Evolutionary conservation across 2,113 vertebrate genomes (phyloP).

Genomic region (Pogonocichla stellata): DNA sequence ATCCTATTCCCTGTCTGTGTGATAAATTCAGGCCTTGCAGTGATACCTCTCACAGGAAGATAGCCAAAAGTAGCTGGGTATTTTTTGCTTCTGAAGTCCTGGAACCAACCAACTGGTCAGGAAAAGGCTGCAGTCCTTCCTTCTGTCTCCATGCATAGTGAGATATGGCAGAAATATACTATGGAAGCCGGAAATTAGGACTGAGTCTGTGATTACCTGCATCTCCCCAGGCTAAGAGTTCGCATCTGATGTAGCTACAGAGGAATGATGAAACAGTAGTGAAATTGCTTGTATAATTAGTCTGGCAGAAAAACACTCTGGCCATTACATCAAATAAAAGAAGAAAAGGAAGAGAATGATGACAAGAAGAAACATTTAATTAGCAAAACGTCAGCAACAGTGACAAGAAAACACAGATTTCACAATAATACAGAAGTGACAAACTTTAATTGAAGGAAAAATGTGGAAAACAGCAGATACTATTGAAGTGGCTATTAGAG

Average conservation of each 20-base stretch:
- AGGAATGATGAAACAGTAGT: background rate
- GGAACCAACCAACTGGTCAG: background rate
- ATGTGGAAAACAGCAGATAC: background rate
- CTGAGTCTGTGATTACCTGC: slow-evolving; percentile 18
- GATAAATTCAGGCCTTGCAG: background rate
- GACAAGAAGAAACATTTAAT: background rate
- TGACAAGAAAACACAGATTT: background rate
- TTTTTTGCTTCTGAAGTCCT: background rate
- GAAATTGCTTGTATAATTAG: background rate
- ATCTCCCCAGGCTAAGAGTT: background rate
- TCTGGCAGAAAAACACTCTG: background rate
- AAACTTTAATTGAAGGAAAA: background rate
- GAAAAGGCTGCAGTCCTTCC: background rate
- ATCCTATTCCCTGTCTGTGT: background rate
- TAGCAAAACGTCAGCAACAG: background rate
- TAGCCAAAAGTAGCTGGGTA: background rate
- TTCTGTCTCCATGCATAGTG: background rate
- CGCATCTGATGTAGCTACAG: background rate
- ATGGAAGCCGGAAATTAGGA: background rate
- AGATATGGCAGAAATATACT: background rate
- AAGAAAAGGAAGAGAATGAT: background rate
- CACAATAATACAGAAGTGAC: background rate
- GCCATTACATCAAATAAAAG: background rate
- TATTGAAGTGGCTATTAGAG: background rate
- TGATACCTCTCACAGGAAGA: background rate